Evolutionary conservation across 2,113 vertebrate genomes (phyloP), one percentile per base, ranked within the genome.

Genomic region (Limnothrissa miodon): DNA sequence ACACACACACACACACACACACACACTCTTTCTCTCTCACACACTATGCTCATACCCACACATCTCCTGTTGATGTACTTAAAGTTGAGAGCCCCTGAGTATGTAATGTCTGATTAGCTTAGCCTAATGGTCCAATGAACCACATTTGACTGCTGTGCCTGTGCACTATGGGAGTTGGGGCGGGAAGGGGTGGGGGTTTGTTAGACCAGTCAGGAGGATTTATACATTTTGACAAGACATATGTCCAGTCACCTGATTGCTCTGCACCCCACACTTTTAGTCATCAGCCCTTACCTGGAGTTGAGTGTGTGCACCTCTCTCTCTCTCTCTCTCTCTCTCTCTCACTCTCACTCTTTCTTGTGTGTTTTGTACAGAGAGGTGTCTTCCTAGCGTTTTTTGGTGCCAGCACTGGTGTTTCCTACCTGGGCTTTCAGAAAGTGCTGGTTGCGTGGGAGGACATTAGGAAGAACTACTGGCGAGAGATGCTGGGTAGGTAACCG

Each of bases 341-440:
- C 51, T 39, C 25, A 36, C 29, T 36, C 2, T 39, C 10, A 11
- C 25, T 74, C 1, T 44, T 0, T 45, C n/a, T 39, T 80, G 23
- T 78, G 81, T 11, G 25, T 36, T 45, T 74, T 1, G 45, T 83
- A 19, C 70, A 90, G 90, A 78, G 66, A 80, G 80, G 85, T 21
- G 46, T 86, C n/a, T 89, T 88, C 81, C 66, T 91, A 46, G 36
- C 86, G 79, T 59, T 90, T 82, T 78, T 90, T 39, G 82, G 78
- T 0, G 81, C 81, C 33, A 79, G 84, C 45, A 87, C 78, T 9
- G 29, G 83, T 25, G 80, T 90, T 39, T 87, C 86, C 11, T 90
- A 86, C 81, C 74, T 89, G 46, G 83, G 81, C 46, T 53, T 85
- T 81, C 85, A 85, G 83, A 82, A 66, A 74, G 36, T 90, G 81